Conservation (phyloP, 2,113 vertebrate species). For the Lophura nycthemera region DNA sequence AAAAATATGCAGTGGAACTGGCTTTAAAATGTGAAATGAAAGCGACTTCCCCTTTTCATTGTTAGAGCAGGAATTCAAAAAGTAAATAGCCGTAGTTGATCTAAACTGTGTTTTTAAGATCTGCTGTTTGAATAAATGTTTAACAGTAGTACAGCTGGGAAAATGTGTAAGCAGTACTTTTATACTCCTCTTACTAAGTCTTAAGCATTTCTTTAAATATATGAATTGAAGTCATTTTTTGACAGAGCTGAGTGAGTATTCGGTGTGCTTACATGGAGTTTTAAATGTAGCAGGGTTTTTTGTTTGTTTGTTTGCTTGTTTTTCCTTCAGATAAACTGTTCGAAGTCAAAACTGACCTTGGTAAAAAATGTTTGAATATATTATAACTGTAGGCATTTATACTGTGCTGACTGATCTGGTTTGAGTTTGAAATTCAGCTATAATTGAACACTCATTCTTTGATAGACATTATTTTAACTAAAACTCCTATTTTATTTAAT, state of each 20-base stretch:
- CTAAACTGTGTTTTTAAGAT: background rate
- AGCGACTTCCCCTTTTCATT: background rate
- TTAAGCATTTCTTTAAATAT: background rate
- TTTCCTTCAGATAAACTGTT: background rate
- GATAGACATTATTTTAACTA: background rate
- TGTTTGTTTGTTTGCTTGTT: background rate
- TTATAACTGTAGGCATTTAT: background rate
- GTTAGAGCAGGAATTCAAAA: slow-evolving; percentile 10
- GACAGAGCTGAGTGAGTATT: background rate
- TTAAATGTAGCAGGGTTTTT: background rate
- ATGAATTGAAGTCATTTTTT: background rate
- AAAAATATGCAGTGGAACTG: background rate
- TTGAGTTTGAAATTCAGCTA: background rate
- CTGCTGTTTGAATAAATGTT: background rate
- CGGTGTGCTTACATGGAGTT: background rate
- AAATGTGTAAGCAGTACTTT: background rate
- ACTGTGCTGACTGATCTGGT: background rate
- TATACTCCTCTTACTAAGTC: background rate
- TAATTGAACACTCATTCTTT: background rate
- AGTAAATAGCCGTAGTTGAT: background rate
- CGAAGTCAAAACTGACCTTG: background rate
- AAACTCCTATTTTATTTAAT: background rate
- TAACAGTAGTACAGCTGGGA: background rate
- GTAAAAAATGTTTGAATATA: background rate
- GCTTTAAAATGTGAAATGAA: background rate